Evolutionary conservation across 2,113 vertebrate genomes (phyloP), one percentile per base, ranked within the genome.

Genomic region (Zingel zingel): DNA sequence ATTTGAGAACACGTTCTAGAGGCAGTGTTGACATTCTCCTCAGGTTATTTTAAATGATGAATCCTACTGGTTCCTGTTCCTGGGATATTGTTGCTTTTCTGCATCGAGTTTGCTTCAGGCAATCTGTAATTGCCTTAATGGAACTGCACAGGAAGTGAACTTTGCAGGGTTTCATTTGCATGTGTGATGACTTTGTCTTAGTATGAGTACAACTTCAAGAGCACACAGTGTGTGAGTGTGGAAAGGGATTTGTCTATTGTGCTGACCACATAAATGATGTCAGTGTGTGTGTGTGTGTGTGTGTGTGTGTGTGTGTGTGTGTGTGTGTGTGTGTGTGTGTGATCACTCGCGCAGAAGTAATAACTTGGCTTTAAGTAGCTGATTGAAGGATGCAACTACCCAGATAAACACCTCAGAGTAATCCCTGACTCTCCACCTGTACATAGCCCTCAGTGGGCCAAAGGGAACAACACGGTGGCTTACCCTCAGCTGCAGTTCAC

Each of bases 21-120:
- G 64, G 86, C 81, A 16, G 77, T 66, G 63, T 86, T 54, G 74
- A 58, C 57, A 23, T 76, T 88, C 45, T 79, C 81, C 66, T 81
- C 61, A 14, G 83, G 77, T 79, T 86, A 61, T 73, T 86, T 70
- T 77, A 72, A 81, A 76, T 79, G 66, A 79, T 74, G 66, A 76
- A 61, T 51, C 25, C n/a, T 21, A 54, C 65, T 56, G 61, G 47
- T 51, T 79, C 78, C 81, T 59, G 25, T 53, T 75, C 51, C 30
- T 77, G 62, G 61, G 72, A 70, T 74, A 43, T 56, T 67, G 77
- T 73, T 61, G 45, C 70, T 82, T 70, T 69, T 64, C 56, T 83
- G 59, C 36, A 0, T 27, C 1, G 30, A 83, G 57, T 77, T 80
- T 10, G 72, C 88, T 82, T 71, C 36, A 57, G 76, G 85, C 23